Base-by-base conservation (phyloP, 2,888 invertebrate genomes). In the Tenthredo amoena region DNA sequence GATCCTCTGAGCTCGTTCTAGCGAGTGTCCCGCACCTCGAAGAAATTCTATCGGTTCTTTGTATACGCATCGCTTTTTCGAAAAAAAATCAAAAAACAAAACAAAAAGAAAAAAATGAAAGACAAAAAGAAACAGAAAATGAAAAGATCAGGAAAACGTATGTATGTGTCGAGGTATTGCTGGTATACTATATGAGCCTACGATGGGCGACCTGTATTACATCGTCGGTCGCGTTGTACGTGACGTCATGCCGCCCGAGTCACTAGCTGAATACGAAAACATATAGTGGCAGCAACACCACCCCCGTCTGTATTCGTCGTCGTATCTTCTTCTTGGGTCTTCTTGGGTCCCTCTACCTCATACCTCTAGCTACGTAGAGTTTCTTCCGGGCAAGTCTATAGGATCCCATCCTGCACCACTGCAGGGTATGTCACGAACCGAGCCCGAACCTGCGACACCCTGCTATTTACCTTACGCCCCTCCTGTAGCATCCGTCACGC, bases 211-310 rank as follows among this genome's bases (percentile, higher is more conserved):
- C 77, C 77, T 77, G 77, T 77, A 77, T 77, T 77, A 77, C 77
- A 77, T 37, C 58, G 81, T 81, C 81, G 81, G 77, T 77, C 77
- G 77, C 89, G 86, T 88, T 87, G 90, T 90, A 91, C 91, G 91
- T 91, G 91, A 91, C 89, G 90, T 90, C 90, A 91, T 91, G 91
- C 89, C 88, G 88, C 88, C 86, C 79, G 85, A 85, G 87, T 88
- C 90, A 89, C 89, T 91, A 86, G 86, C 87, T 68, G 91, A 91
- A 91, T 91, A 91, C 90, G 87, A 90, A 91, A 91, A 87, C 87
- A 88, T 86, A 85, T 86, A 85, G 84, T 85, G 74, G 58, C 86
- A 50, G 58, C 86, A 50, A 40, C 68, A 68, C 68, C 68, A 68
- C 86, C 26, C 26, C 26, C 82, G 55, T 34, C 21, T 31, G n/a